Percentiles rank a stretch among this genome's conserved stretches.
These are phyloP conservation scores for Sebastes diaconus DNA, from an alignment of 2,797 vertebrate species.

Conservation along the genomic window DNA sequence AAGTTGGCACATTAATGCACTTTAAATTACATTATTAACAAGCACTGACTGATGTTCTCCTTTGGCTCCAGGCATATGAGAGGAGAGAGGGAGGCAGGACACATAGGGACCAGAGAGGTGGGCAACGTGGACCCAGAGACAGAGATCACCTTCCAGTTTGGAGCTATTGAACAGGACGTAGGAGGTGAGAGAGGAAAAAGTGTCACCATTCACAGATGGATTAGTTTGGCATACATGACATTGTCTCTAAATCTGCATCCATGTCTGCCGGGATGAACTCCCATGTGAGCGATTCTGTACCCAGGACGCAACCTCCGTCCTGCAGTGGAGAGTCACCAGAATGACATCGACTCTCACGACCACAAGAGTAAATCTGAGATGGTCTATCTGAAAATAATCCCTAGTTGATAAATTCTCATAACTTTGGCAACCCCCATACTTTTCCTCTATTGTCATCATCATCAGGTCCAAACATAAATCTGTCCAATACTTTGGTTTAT, in stretches of 20 bases:
- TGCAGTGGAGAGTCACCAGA: no score
- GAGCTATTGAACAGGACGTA: constrained; percentile 40
- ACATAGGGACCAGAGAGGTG: constrained; percentile 70
- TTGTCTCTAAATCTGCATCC: neutral
- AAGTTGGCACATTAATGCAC: neutral
- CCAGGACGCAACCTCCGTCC: no score
- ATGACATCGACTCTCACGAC: no score
- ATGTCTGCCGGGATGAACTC: neutral
- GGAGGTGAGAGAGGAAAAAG: constrained; percentile 41
- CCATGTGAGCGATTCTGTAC: no score
- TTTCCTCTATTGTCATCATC: no score
- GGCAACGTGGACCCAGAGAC: constrained; percentile 73
- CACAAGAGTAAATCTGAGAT: no score
- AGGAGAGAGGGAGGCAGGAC: constrained; percentile 73
- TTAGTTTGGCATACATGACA: neutral
- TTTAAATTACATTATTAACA: neutral
- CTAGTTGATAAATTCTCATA: neutral
- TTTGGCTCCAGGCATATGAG: constrained; percentile 60
- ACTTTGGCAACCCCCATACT: neutral
- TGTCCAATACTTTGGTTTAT: no score
- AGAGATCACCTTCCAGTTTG: constrained; percentile 82
- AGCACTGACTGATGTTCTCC: constrained; percentile 15
- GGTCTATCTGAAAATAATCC: no score
- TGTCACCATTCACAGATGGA: neutral
- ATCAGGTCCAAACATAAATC: no score